Base-by-base conservation (phyloP, 1,140 invertebrate genomes). In the Platyura marginata region DNA sequence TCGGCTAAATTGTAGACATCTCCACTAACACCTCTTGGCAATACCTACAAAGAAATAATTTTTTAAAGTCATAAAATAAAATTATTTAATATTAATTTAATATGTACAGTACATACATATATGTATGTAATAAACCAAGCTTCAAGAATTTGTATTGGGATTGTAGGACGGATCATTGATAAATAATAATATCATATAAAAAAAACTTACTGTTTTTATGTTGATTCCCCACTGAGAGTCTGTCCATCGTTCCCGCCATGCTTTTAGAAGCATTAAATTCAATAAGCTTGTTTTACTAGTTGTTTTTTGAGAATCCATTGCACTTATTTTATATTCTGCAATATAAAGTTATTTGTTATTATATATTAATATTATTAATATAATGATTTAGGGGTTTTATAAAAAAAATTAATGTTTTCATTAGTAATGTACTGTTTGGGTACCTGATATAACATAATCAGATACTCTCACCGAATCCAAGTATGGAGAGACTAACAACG, bases 191-290 rank as follows among this genome's bases (percentile, higher is more conserved):
- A n/a, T n/a, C 29, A 5, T 19, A 2, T 16, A 2, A 21, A 20
- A n/a, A 3, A 18, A 36, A 53, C 57, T 64, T 56, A 75, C 82
- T 19, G 81, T 83, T 69, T 94, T 93, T 22, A 94, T 87, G 56
- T 92, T 85, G 45, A 93, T 91, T 21, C 89, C 89, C 89, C 89
- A 96, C 62, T 92, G 83, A 21, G 92, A 72, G 65, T 94, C 89
- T 10, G 80, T 81, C 90, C 90, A 95, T 42, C 90, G 68, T 66
- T 94, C 89, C 51, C 87, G 69, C 90, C 90, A 96, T 34, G 90
- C 91, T 62, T 77, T 71, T 21, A 92, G 63, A 45, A 94, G 69
- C 9, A 91, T 66, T 44, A 81, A 79, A 65, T 88, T 89, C n/a
- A 90, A 65, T 34, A 75, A 80, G 51, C 79, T 81, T 3, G 83